Percentiles rank a stretch among this genome's conserved stretches.
Evolutionary conservation across 2,113 vertebrate genomes (phyloP).

Genomic region (Galbula dea): DNA sequence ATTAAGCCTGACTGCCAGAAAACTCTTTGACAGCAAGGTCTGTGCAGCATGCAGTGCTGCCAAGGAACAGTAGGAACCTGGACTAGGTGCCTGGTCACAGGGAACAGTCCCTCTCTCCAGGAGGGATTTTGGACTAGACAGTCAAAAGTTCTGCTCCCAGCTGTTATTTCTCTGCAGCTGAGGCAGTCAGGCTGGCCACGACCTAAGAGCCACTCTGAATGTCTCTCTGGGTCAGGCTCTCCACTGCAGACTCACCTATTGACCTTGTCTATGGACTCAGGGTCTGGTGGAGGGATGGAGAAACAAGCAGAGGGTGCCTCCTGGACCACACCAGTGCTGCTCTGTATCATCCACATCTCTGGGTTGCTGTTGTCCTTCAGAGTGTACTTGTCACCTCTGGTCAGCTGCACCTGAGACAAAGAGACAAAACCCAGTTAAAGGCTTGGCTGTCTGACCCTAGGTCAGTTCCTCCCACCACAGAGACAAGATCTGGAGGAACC

Average conservation of each 20-base stretch:
- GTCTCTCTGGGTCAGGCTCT: background rate
- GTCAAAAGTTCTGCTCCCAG: background rate
- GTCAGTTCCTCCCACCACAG: background rate
- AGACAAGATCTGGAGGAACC: background rate
- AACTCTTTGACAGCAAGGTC: background rate
- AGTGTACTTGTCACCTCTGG: conserved; percentile 79
- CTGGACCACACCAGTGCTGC: conserved; percentile 70
- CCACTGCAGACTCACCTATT: conserved; percentile 74
- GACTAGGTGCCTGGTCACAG: background rate
- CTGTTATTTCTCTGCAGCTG: background rate
- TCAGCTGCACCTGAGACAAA: conserved; percentile 76
- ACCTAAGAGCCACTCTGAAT: background rate
- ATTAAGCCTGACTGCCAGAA: background rate
- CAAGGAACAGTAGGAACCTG: background rate
- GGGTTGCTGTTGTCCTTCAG: conserved; percentile 83
- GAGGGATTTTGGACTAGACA: background rate
- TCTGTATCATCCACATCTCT: conserved; percentile 83
- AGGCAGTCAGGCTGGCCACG: background rate
- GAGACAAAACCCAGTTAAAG: background rate
- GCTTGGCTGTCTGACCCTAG: background rate
- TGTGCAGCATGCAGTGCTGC: background rate
- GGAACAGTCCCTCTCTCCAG: background rate
- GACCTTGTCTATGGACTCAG: conserved; percentile 77
- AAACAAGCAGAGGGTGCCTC: conserved; percentile 87
- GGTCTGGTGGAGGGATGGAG: conserved; percentile 86